A percentile compares a stretch with the other conserved stretches of the same genome.
phyloP scores from a whole-genome alignment of 2,797 vertebrate species.

The Bovichtus variegatus region DNA sequence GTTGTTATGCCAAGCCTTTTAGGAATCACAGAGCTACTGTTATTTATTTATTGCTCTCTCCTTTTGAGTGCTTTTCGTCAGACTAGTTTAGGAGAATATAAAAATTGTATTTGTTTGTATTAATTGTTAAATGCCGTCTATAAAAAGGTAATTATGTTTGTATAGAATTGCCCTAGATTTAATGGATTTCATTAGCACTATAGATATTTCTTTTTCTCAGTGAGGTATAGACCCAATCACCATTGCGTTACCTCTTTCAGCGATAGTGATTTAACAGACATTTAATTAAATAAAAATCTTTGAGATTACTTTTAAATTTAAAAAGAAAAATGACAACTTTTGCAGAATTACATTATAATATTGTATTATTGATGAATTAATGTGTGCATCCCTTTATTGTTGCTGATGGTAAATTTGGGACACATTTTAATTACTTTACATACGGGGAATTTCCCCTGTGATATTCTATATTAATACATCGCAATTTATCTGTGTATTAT shows the following conservation, averaged over 20 bases:
- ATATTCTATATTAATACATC: background rate
- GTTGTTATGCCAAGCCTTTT: background rate
- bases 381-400: background rate
- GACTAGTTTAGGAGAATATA: background rate
- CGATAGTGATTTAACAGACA: too few species aligned
- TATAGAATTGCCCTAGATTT: background rate
- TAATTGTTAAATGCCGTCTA: background rate
- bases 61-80: background rate
- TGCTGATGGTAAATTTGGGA: background rate
- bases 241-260: too few species aligned
- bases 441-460: background rate
- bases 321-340: too few species aligned
- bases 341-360: background rate
- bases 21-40: slow-evolving; percentile 11
- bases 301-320: too few species aligned
- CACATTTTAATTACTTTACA: background rate
- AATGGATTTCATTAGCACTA: background rate
- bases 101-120: too few species aligned
- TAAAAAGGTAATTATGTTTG: too few species aligned
- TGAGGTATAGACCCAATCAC: too few species aligned
- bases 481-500: background rate
- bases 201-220: too few species aligned
- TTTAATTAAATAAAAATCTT: too few species aligned
- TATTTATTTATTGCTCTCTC: background rate
- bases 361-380: background rate